Base-by-base conservation (phyloP, 2,797 vertebrate genomes). In the Sparidentex hasta region DNA sequence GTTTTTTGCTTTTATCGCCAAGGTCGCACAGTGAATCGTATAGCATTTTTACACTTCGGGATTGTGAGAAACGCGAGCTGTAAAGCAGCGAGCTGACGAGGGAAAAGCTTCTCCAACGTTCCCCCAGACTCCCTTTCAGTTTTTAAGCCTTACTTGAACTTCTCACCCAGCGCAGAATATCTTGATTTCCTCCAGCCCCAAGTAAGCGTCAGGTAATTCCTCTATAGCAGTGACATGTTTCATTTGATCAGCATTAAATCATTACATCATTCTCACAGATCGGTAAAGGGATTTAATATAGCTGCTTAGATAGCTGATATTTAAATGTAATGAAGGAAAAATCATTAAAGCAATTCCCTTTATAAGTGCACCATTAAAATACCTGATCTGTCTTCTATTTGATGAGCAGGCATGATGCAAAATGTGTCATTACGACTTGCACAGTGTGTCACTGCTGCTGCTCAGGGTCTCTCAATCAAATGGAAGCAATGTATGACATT, bases 321-420 rank as follows among this genome's bases (percentile, higher is more conserved):
- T 63, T 75, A 62, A 71, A 63, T 55, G 33, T 48, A 57, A 66
- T 43, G 33, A 66, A 27, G 23, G 8, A 77, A 62, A 25, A 21
- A 65, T 57, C 21, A 65, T 61, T 61, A 51, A 41, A 47, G 11
- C 13, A 23, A 51, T 51, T 71, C 52, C 25, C 51, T 79, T 56
- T 23, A 17, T 55, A 27, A 68, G 52, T 50, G 29, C 54, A 27
- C 12, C 47, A 56, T 25, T 58, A 27, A 54, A 66, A 71, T 76
- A 57, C 33, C 46, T 9, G 1, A 65, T 51, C 14, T 44, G 27
- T 14, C 16, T 33, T 18, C 13, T 50, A 51, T 33, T 61, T 80
- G 41, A 64, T 63, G 51, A 48, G 51, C 41, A 55, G 55, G 44
- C 16, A 50, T 63, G 56, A 71, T 83, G 75, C 66, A 83, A 78